phyloP scores from a whole-genome alignment of 1,140 invertebrate genomes.

The Drosophila nigrodunni region DNA sequence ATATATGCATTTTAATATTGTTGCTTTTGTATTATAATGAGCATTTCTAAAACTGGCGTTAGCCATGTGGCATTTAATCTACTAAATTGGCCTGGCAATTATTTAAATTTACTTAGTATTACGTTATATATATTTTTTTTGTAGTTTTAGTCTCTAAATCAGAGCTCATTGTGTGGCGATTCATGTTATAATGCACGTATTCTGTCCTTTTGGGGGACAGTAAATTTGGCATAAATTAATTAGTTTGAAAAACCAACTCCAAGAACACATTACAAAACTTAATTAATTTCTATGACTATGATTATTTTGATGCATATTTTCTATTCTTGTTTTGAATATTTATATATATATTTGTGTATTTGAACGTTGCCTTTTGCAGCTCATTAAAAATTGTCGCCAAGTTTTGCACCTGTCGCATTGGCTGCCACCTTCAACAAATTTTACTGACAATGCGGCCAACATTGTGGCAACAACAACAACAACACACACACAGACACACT shows the following conservation, averaged over 20 bases:
- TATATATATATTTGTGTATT: too few relatives aligned
- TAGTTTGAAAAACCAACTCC: neutral
- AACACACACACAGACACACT: slow-evolving; percentile 17
- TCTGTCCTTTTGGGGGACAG: neutral
- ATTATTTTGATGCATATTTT: slow-evolving; percentile 45
- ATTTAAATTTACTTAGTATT: slow-evolving; percentile 54
- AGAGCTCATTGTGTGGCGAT: slow-evolving; percentile 18
- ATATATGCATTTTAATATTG: slow-evolving; percentile 54
- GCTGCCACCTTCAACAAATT: slow-evolving; percentile 70
- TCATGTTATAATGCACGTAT: slow-evolving; percentile 7
- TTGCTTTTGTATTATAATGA: slow-evolving; percentile 45
- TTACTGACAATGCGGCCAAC: slow-evolving; percentile 71
- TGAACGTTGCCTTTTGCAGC: slow-evolving; percentile 70
- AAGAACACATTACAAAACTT: slow-evolving; percentile 8
- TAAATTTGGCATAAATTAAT: neutral
- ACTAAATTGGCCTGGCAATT: slow-evolving; percentile 48
- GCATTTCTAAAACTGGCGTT: slow-evolving; percentile 34
- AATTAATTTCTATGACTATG: slow-evolving; percentile 40
- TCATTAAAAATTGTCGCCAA: slow-evolving; percentile 81
- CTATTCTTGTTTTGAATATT: neutral
- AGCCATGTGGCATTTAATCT: slow-evolving; percentile 67
- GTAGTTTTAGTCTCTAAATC: slow-evolving; percentile 3
- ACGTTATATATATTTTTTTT: neutral
- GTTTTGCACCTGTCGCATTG: slow-evolving; percentile 74
- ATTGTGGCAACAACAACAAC: slow-evolving; percentile 25